Evolutionary conservation across 2,888 invertebrate species (phyloP).

Genomic region (Willowsia nigromaculata): DNA sequence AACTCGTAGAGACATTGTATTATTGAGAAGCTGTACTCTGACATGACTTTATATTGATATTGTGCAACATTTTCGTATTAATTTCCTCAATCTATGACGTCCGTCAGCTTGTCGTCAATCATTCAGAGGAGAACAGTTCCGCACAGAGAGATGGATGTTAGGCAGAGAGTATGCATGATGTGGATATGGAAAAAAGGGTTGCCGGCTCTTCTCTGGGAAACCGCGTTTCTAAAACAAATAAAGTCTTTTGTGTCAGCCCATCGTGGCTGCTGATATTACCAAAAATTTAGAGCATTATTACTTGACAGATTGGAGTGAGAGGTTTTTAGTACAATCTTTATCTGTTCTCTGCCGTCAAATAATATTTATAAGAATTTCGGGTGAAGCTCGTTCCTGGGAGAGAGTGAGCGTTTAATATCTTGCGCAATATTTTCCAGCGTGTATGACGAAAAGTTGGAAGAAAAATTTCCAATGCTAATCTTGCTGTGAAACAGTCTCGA

Average conservation of each 20-base stretch:
- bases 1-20: no score
- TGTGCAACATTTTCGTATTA: slow-evolving; percentile 10
- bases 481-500: slow-evolving; percentile 4
- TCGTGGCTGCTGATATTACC: slow-evolving; percentile 48
- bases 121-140: neutral
- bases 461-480: slow-evolving; percentile 70
- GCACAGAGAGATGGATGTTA: neutral
- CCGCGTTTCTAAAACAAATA: slow-evolving; percentile 32
- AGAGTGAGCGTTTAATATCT: neutral
- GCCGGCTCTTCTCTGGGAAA: neutral
- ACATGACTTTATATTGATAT: neutral
- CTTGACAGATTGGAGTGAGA: slow-evolving; percentile 58
- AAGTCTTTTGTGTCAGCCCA: slow-evolving; percentile 16
- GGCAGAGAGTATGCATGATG: neutral
- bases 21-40: neutral
- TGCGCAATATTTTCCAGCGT: neutral
- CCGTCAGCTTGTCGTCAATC: slow-evolving; percentile 67
- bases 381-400: neutral
- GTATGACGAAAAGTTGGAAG: neutral
- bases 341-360: neutral
- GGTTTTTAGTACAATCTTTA: neutral
- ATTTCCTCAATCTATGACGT: slow-evolving; percentile 13
- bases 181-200: slow-evolving; percentile 16
- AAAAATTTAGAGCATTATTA: slow-evolving; percentile 55
- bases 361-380: neutral